Evolutionary conservation across 2,113 vertebrate species (phyloP), one percentile per base, ranked within the genome.

Genomic region (Micromys minutus): DNA sequence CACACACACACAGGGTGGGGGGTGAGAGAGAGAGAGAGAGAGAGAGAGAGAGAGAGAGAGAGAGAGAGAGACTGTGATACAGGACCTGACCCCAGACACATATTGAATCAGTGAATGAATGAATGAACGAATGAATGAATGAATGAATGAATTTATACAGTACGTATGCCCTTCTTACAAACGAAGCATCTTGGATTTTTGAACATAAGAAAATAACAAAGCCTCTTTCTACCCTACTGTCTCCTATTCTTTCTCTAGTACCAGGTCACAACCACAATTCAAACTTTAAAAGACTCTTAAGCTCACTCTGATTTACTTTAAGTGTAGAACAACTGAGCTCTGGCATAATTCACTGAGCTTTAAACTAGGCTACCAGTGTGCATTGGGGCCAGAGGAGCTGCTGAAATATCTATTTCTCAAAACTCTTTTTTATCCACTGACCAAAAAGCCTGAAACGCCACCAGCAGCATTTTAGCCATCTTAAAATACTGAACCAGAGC

Each of bases 381-480:
- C 61, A 45, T 2, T 36, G 45, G 45, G 50, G 50, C 91, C 81
- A 79, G 65, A 96, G 63, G 45, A 47, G 59, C 45, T 0, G 0
- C 6, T 13, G 36, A 61, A 93, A 79, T 57, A n/a, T 39, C 42
- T 39, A 93, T 80, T 79, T 24, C 79, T 91, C 74, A 50, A 65
- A 96, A 96, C 65, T 12, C 50, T 55, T 95, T 95, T 85, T 93
- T 16, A 71, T 85, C 61, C 50, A 88, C 19, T 7, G 16, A 26
- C 71, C 72, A 90, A 47, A 79, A 81, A 87, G 29, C 79, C 71
- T 86, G 61, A 84, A 91, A 83, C 57, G 31, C 52, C 59, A 47
- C 63, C 86, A 69, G 91, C 65, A 95, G 69, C 17, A 31, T 86
- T 91, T 91, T 57, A 72, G n/a, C 55, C 65, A 76, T 90, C 85